phyloP scores from a whole-genome alignment of 1,140 invertebrate species.

The Meteorus sp. region DNA sequence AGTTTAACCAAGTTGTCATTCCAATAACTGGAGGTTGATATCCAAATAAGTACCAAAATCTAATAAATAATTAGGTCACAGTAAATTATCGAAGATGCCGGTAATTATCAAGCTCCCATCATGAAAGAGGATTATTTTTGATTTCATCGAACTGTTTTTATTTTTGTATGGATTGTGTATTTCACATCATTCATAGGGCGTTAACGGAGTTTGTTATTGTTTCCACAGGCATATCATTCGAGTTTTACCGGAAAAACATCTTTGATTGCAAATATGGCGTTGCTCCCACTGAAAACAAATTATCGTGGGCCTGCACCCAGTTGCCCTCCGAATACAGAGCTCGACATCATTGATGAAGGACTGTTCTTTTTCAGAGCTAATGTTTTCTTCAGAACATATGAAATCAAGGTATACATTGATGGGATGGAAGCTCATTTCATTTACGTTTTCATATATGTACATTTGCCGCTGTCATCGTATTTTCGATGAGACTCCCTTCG shows the following conservation, averaged over 20 bases:
- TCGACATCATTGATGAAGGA: conserved; percentile 97
- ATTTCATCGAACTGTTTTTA: no score
- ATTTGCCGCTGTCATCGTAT: conserved; percentile 14
- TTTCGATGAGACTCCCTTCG: no score
- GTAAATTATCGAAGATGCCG: no score
- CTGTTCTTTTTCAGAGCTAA: conserved; percentile 98
- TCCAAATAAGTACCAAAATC: no score
- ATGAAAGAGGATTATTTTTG: no score
- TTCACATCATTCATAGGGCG: not conserved
- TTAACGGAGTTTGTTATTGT: conserved; percentile 25
- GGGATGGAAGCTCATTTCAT: not conserved
- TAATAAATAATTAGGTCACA: no score
- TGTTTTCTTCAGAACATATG: conserved; percentile 98
- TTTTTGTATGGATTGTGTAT: not conserved
- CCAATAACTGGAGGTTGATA: no score
- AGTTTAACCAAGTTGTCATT: no score
- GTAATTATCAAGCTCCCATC: no score
- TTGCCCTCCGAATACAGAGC: conserved; percentile 65
- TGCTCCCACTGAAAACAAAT: conserved; percentile 84
- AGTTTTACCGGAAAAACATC: conserved; percentile 75
- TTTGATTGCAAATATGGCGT: conserved; percentile 89
- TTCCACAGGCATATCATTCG: conserved; percentile 94
- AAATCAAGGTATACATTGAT: conserved; percentile 81
- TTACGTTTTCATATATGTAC: conserved; percentile 1
- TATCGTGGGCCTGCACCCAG: conserved; percentile 85